phyloP scores from a whole-genome alignment of 2,797 vertebrate species.

The Chelonia mydas region DNA sequence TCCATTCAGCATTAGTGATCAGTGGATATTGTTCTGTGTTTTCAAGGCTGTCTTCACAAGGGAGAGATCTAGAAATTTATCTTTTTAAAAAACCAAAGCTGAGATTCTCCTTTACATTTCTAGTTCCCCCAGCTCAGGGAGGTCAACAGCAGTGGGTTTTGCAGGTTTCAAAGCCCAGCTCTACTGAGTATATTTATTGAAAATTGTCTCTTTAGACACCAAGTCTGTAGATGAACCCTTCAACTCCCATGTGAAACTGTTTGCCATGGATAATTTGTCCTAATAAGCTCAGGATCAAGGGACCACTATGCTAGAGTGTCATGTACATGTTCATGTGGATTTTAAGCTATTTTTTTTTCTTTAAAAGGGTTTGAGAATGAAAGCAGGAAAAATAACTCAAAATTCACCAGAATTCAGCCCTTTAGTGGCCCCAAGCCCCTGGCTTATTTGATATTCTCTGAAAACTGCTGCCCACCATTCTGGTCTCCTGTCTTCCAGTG shows the following conservation, averaged over 20 bases:
- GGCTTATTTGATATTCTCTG: neutral
- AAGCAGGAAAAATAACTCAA: neutral
- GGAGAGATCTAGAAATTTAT: neutral
- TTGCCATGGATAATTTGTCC: neutral
- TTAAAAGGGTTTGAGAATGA: neutral
- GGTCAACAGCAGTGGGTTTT: neutral
- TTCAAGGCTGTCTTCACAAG: neutral
- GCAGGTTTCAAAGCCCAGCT: neutral
- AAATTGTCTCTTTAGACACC: neutral
- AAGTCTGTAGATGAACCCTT: no score
- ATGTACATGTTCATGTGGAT: neutral
- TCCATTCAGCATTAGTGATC: neutral
- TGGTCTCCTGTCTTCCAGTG: neutral
- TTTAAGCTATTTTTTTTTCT: neutral
- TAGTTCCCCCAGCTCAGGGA: neutral
- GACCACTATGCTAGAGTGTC: neutral
- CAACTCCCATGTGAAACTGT: neutral
- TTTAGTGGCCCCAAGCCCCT: neutral
- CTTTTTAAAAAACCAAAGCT: neutral
- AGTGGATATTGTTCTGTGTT: neutral
- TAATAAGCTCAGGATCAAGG: neutral
- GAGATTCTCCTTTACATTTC: neutral
- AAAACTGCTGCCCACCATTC: neutral
- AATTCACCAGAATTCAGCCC: neutral
- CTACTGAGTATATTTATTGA: neutral